Evolutionary conservation across 2,797 vertebrate genomes (phyloP).

Genomic region (Heteromormyrus szaboi): DNA sequence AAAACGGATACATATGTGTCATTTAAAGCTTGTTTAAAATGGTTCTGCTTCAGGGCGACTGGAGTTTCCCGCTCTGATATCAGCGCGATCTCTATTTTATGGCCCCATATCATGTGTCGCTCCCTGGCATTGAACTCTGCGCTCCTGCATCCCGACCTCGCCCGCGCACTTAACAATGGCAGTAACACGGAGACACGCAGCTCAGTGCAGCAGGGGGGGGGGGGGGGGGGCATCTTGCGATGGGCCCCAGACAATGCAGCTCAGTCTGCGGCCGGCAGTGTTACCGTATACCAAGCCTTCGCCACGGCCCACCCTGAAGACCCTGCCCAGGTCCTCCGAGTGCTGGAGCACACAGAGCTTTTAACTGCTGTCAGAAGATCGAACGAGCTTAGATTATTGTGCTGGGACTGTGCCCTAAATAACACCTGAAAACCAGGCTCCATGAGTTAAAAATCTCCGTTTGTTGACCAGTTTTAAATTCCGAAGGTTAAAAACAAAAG

Average conservation of each 20-base stretch:
- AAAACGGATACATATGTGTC: not conserved
- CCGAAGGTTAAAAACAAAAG: not conserved
- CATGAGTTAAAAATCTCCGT: not conserved
- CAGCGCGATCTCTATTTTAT: not conserved
- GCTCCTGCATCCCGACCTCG: not conserved
- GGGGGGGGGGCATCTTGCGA: not conserved
- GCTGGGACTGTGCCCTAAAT: not conserved
- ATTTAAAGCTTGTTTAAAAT: slow-evolving; percentile 16
- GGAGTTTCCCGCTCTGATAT: slow-evolving; percentile 16
- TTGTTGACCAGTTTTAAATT: not conserved
- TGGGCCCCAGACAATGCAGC: not conserved
- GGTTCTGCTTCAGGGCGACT: not conserved
- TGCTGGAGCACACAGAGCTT: not conserved
- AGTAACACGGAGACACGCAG: not conserved
- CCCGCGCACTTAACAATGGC: not conserved
- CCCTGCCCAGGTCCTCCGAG: not conserved
- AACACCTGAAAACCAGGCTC: not conserved
- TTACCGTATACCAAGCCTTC: not conserved
- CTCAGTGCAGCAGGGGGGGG: not conserved
- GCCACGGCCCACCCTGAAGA: not conserved
- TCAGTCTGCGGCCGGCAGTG: not conserved
- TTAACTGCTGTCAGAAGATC: not conserved
- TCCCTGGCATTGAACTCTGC: not conserved
- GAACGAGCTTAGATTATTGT: not conserved
- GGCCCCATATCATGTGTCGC: not conserved